Evolutionary conservation across 30 jellyfish, hydroid and myxozoan genomes (phyloP), one percentile per base, ranked within the genome.

Genomic region (Cassiopea andromeda): DNA sequence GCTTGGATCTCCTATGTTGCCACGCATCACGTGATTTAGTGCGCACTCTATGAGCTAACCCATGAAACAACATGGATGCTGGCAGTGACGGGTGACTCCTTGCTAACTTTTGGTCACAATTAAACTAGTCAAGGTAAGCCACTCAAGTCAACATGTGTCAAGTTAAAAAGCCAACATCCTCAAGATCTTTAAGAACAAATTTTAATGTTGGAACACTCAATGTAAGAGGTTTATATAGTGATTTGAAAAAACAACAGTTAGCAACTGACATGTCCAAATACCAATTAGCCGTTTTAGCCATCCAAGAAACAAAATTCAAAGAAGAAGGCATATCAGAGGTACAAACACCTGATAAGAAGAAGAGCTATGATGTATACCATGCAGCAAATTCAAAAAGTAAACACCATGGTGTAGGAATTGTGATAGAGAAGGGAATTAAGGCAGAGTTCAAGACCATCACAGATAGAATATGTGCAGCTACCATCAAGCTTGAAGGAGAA

Each of bases 151-250:
- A n/a, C n/a, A n/a, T n/a, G n/a, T n/a, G n/a, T n/a, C n/a, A n/a
- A n/a, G n/a, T n/a, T n/a, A n/a, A n/a, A n/a, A n/a, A n/a, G n/a
- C n/a, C n/a, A n/a, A n/a, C n/a, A n/a, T n/a, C n/a, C n/a, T n/a
- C n/a, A n/a, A n/a, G n/a, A n/a, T n/a, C n/a, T n/a, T n/a, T n/a
- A n/a, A n/a, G n/a, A n/a, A n/a, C n/a, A n/a, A n/a, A n/a, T n/a
- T n/a, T n/a, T n/a, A n/a, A n/a, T n/a, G n/a, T 50, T 46, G 47
- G 92, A 75, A 67, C 87, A 49, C 75, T 77, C 2, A 77, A 77
- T 14, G 4, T 73, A 16, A 45, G 38, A 77, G 87, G 87, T 77
- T 77, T 77, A 57, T n/a, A 9, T 4, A 45, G 15, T 10, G 10
- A 49, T 77, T 73, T 9, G 67, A 75, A 75, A 75, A 44, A 43